Evolutionary conservation across 2,797 vertebrate genomes (phyloP).

Genomic region (Rhinichthys osculus): DNA sequence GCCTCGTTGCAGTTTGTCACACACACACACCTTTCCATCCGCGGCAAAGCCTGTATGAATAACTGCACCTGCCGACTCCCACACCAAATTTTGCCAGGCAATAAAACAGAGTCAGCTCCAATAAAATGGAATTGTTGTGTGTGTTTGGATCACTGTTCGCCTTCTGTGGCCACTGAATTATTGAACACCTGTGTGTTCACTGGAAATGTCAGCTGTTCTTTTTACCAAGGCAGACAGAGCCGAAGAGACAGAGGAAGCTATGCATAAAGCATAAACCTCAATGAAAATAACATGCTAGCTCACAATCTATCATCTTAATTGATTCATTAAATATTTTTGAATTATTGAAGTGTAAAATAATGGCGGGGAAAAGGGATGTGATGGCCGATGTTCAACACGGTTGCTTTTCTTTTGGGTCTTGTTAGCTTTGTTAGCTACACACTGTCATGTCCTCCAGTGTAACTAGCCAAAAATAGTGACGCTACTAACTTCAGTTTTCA

Average conservation of each 20-base stretch:
- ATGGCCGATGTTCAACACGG: background rate
- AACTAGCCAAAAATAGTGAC: background rate
- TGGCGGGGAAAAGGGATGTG: too few relatives aligned
- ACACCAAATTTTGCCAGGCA: constrained; percentile 57
- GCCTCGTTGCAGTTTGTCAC: constrained; percentile 21
- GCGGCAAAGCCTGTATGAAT: constrained; percentile 48
- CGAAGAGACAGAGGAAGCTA: constrained; percentile 42
- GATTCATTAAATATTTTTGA: constrained; percentile 7
- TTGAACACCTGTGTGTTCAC: constrained; percentile 60
- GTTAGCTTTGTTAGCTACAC: constrained; percentile 13
- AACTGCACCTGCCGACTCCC: constrained; percentile 53
- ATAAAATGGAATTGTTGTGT: constrained; percentile 61
- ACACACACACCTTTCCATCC: constrained; percentile 9
- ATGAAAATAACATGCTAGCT: constrained; percentile 44
- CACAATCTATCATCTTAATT: constrained; percentile 1
- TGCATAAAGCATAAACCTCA: constrained; percentile 49
- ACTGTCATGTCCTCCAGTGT: background rate
- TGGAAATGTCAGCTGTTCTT: constrained; percentile 61
- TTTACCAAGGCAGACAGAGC: constrained; percentile 40
- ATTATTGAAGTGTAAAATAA: background rate
- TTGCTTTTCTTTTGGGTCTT: background rate
- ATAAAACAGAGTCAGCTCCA: constrained; percentile 54
- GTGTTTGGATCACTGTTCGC: constrained; percentile 62
- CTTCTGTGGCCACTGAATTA: constrained; percentile 62
- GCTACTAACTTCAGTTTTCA: background rate